phyloP scores from a whole-genome alignment of 2,113 vertebrate species.

The Donacobius atricapilla region DNA sequence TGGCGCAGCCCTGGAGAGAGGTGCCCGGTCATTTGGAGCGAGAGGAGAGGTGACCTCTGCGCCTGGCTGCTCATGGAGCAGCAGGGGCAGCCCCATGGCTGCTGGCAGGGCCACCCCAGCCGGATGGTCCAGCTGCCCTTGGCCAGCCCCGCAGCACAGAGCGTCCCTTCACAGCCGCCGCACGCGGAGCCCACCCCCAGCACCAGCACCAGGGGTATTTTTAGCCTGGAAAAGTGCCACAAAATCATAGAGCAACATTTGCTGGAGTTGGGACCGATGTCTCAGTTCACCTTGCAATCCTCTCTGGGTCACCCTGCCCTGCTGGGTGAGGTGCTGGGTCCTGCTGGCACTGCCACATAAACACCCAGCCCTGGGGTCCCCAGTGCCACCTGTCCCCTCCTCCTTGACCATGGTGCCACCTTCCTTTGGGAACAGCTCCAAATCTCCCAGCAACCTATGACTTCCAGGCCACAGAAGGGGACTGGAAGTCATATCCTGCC shows the following conservation, averaged over 20 bases:
- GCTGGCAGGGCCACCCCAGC: background rate
- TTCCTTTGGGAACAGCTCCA: background rate
- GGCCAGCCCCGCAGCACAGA: accelerated
- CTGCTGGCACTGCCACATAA: accelerated
- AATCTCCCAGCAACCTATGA: accelerated
- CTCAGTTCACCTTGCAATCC: conserved; percentile 4
- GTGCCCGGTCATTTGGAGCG: background rate
- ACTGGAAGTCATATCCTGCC: too few species aligned
- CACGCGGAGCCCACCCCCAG: background rate
- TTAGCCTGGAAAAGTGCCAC: conserved; percentile 53
- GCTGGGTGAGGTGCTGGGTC: background rate
- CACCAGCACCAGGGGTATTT: conserved; percentile 35
- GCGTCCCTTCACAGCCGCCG: background rate
- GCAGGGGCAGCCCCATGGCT: background rate
- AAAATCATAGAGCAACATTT: background rate
- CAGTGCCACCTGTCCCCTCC: background rate
- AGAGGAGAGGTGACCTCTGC: background rate
- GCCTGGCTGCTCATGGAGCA: background rate
- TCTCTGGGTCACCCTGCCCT: background rate
- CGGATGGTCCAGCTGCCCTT: background rate
- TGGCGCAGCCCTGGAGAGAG: background rate
- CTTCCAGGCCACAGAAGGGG: background rate
- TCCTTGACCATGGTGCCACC: background rate
- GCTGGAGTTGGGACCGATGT: background rate
- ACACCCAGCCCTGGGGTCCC: background rate